Conservation (phyloP, 2,888 invertebrate genomes). For the Callosobruchus maculatus region DNA sequence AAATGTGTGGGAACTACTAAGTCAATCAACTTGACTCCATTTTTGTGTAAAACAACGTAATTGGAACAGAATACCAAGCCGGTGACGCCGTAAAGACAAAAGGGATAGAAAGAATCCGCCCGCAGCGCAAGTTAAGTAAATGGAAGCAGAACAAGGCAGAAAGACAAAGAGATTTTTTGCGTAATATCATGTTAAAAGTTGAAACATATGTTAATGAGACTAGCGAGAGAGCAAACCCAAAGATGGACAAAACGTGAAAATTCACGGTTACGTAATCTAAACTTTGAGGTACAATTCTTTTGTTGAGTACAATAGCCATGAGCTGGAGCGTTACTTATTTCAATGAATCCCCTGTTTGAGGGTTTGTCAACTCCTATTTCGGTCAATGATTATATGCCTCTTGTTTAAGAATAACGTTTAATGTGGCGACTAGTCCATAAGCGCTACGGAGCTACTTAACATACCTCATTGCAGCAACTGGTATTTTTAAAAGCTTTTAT, state of each 20-base stretch:
- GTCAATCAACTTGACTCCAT: too few relatives aligned
- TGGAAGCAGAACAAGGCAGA: neutral
- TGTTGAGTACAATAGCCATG: neutral
- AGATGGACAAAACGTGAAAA: neutral
- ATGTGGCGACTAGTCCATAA: too few relatives aligned
- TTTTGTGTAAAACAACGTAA: too few relatives aligned
- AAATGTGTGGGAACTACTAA: too few relatives aligned
- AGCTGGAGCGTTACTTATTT: neutral
- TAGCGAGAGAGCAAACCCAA: neutral
- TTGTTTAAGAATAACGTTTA: too few relatives aligned
- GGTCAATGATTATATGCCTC: too few relatives aligned
- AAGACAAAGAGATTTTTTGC: neutral
- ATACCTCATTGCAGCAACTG: too few relatives aligned
- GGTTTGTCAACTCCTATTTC: too few relatives aligned
- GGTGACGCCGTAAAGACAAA: neutral
- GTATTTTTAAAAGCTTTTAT: too few relatives aligned
- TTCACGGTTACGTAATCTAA: neutral
- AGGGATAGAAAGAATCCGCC: neutral
- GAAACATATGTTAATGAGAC: neutral
- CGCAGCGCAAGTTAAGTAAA: neutral
- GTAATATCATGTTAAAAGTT: neutral
- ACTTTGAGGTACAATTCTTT: neutral
- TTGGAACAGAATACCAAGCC: neutral
- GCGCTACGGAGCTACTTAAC: too few relatives aligned
- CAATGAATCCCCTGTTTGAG: neutral